Conservation (phyloP, 2,797 vertebrate genomes). For the Molothrus ater region DNA sequence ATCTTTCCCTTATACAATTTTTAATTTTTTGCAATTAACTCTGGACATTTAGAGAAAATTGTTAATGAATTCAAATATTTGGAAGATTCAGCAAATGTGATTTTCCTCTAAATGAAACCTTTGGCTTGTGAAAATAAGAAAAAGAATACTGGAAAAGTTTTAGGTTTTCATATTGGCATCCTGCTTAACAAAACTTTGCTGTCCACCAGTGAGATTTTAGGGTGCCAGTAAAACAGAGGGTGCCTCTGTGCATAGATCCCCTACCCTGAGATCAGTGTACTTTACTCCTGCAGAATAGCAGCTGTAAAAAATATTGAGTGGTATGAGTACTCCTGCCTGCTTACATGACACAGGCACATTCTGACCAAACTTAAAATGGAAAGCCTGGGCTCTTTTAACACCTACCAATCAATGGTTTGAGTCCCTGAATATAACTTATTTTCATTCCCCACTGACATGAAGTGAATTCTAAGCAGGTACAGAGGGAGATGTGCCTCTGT, state of each 20-base stretch:
- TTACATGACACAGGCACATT: background rate
- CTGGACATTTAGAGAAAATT: background rate
- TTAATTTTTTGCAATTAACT: background rate
- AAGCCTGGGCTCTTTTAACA: background rate
- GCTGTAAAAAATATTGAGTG: background rate
- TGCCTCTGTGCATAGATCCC: background rate
- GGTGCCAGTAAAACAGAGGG: background rate
- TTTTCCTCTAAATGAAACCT: background rate
- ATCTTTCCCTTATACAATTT: background rate
- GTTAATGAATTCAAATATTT: background rate
- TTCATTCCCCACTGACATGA: background rate
- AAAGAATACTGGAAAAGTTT: background rate
- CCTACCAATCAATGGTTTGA: background rate
- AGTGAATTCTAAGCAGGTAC: background rate
- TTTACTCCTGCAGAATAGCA: background rate
- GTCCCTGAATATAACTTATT: background rate
- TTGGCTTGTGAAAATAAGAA: background rate
- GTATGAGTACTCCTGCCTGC: background rate
- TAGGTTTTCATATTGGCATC: background rate
- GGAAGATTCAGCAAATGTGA: background rate
- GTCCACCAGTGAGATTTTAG: background rate
- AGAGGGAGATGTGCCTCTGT: background rate
- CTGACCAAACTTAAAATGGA: background rate
- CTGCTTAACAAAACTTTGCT: background rate
- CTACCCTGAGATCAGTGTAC: background rate